phyloP scores from a whole-genome alignment of 1,140 invertebrate species.

The Coptotermes formosanus region DNA sequence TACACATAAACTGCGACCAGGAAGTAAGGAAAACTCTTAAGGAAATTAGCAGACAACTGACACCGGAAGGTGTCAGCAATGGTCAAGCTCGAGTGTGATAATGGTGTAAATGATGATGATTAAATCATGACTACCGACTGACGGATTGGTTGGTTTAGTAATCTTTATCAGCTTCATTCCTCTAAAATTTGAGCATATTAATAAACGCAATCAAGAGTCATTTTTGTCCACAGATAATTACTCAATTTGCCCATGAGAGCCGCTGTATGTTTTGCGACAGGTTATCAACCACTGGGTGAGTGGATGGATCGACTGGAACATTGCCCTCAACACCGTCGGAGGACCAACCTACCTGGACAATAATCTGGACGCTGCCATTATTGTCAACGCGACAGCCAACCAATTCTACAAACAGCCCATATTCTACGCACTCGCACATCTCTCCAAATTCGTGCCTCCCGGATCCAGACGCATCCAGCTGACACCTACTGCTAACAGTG shows the following conservation, averaged over 20 bases:
- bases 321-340: constrained; percentile 56
- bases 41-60: too few relatives aligned
- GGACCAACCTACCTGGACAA: constrained; percentile 63
- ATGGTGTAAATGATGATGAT: too few relatives aligned
- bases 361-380: constrained; percentile 59
- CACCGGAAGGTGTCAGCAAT: too few relatives aligned
- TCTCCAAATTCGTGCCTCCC: constrained; percentile 23
- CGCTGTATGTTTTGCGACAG: not conserved
- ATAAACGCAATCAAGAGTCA: too few relatives aligned
- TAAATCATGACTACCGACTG: too few relatives aligned
- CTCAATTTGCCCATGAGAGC: not conserved
- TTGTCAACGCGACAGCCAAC: constrained; percentile 52
- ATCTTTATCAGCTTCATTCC: too few relatives aligned
- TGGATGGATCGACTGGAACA: constrained; percentile 67
- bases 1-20: too few relatives aligned
- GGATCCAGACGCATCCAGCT: constrained; percentile 11
- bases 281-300: constrained; percentile 58
- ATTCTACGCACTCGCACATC: constrained; percentile 25
- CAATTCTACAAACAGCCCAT: constrained; percentile 64
- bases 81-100: too few relatives aligned
- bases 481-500: not conserved
- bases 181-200: too few relatives aligned
- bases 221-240: too few relatives aligned
- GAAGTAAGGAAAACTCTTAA: too few relatives aligned
- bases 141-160: too few relatives aligned